Evolutionary conservation across 30 jellyfish, hydroid and myxozoan genomes (phyloP).

Genomic region (Calvadosia cruxmelitensis): DNA sequence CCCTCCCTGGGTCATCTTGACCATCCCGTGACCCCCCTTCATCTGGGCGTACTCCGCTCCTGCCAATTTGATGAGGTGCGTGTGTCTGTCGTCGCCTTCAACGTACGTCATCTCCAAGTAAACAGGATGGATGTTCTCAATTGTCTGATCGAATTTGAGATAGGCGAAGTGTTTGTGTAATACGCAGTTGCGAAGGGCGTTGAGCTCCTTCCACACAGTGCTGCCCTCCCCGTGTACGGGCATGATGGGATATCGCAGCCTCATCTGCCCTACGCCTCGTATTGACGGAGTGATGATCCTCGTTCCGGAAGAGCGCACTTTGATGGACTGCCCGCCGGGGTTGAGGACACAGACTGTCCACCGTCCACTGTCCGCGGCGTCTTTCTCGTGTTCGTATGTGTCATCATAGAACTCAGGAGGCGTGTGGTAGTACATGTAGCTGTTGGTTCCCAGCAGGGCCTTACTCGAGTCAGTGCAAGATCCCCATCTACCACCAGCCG

Average conservation of each 20-base stretch:
- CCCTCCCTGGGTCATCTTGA: constrained; percentile 10
- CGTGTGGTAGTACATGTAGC: constrained; percentile 52
- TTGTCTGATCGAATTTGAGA: constrained; percentile 33
- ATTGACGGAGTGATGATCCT: constrained; percentile 49
- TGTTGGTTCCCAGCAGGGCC: constrained; percentile 55
- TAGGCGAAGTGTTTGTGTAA: constrained; percentile 35
- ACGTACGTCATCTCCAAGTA: constrained; percentile 3
- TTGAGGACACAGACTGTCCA: constrained; percentile 56
- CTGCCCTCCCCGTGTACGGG: constrained; percentile 93
- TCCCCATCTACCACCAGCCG: constrained; percentile 50
- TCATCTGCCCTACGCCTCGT: constrained; percentile 59
- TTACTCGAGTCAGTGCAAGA: constrained; percentile 25
- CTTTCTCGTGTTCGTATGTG: constrained; percentile 14
- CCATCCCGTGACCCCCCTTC: constrained; percentile 58
- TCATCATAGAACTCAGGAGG: constrained; percentile 60
- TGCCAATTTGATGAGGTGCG: constrained; percentile 42
- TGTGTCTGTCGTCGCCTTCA: constrained; percentile 38
- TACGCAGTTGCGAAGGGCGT: constrained; percentile 58
- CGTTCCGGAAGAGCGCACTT: constrained; percentile 72
- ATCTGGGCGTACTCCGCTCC: constrained; percentile 43
- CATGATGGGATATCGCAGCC: constrained; percentile 80
- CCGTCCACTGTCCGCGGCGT: constrained; percentile 54
- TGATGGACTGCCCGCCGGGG: constrained; percentile 10
- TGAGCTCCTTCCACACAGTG: constrained; percentile 88
- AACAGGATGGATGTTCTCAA: neutral